phyloP scores from a whole-genome alignment of 2,113 vertebrate species.

The Accipiter cooperii region DNA sequence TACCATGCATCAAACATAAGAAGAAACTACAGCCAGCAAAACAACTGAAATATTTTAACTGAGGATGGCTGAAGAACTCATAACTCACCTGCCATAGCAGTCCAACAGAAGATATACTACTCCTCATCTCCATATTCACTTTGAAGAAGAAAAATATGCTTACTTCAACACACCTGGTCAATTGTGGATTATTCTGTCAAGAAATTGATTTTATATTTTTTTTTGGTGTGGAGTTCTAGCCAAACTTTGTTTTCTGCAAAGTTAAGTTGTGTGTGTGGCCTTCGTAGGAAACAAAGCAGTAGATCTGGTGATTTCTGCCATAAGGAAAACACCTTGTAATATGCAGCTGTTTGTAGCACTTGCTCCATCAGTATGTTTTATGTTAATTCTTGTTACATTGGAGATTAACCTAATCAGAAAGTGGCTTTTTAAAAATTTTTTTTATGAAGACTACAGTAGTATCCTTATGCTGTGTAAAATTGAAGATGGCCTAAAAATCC shows the following conservation, averaged over 20 bases:
- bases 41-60: not conserved
- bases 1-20: not conserved
- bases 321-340: not conserved
- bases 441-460: not conserved
- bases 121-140: not conserved
- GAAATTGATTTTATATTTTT: not conserved
- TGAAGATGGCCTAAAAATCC: not conserved
- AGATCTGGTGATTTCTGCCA: not conserved
- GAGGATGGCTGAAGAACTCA: not conserved
- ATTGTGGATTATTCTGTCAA: not conserved
- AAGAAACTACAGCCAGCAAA: not conserved
- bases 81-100: not conserved
- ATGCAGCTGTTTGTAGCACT: not conserved
- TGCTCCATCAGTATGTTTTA: not conserved
- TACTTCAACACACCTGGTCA: not conserved
- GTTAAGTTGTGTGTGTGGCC: not conserved
- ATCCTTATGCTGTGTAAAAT: not conserved
- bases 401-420: not conserved
- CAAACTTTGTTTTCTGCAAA: not conserved
- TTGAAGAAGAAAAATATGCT: not conserved
- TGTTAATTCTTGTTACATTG: not conserved
- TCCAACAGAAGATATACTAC: not conserved
- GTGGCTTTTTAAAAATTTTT: not conserved
- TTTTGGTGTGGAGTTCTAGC: fast-evolving
- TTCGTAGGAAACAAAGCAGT: not conserved